Evolutionary conservation across 2,888 invertebrate genomes (phyloP), one percentile per base, ranked within the genome.

Genomic region (Linnaemya vulpina): DNA sequence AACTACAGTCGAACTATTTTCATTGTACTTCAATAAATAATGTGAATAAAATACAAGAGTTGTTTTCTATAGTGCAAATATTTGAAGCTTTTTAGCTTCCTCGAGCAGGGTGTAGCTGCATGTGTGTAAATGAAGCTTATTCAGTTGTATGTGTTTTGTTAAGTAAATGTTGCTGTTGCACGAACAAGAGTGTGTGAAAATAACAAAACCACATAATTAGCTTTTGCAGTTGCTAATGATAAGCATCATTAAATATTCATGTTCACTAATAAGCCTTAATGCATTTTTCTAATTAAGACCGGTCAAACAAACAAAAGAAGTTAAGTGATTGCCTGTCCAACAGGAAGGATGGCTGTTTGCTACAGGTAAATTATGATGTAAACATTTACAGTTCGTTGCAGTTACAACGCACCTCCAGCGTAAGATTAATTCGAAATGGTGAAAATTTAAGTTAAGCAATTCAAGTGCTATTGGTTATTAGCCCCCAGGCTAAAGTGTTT

Each of bases 221-320:
- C 71, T 76, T 73, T 81, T 81, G 80, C 49, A 73, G 62, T 73
- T 55, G 68, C 46, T 73, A 81, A 81, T 84, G 80, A 77, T 81
- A 62, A 77, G 84, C 77, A 46, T 77, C 76, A 84, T 81, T 84
- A 80, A 73, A 84, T 84, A 84, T 84, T 81, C 73, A 81, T 67
- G 73, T 73, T 13, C 71, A 43, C 80, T 84, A 84, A 84, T 81
- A 77, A 62, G 62, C 53, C 55, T 46, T 77, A 84, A 84, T 84
- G 84, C 76, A 84, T 84, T 84, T 84, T 80, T 84, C 67, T 77
- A 80, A 84, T 84, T 84, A 84, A 55, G 30, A 67, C 51, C 53
- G 38, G 38, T 51, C 38, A 62, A 67, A 55, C 46, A 65, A 49
- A 46, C 75, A 53, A 51, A 22, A 73, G 43, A 76, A 67, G 76